phyloP scores from a whole-genome alignment of 64 coral and sea anemone species.

The Montipora sp. region DNA sequence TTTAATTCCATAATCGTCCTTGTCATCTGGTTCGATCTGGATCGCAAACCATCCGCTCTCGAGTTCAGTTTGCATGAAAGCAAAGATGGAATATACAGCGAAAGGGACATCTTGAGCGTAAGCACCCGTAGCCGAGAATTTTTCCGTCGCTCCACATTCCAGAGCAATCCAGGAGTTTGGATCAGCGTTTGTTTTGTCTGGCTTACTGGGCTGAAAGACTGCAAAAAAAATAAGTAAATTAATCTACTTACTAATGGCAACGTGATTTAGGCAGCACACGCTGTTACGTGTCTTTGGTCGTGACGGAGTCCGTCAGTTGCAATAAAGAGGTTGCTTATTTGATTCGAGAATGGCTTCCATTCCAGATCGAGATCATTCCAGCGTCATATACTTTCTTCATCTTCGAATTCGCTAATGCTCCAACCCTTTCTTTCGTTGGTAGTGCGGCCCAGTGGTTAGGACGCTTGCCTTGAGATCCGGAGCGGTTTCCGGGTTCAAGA shows the following conservation, averaged over 20 bases:
- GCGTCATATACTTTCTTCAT: too few species aligned
- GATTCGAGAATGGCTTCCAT: too few species aligned
- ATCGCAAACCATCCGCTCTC: slow-evolving; percentile 86
- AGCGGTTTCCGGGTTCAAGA: too few species aligned
- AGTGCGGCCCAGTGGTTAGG: too few species aligned
- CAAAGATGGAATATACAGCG: slow-evolving; percentile 50
- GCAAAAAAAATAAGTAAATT: background rate
- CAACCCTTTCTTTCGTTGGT: too few species aligned
- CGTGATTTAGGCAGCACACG: too few species aligned
- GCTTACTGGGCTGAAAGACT: slow-evolving; percentile 67
- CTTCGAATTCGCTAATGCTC: too few species aligned
- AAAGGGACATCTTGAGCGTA: slow-evolving; percentile 48
- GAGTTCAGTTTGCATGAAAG: slow-evolving; percentile 69
- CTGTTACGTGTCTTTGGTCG: too few species aligned
- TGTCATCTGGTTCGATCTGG: slow-evolving; percentile 64
- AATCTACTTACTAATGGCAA: background rate
- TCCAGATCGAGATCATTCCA: too few species aligned
- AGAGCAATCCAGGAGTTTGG: slow-evolving; percentile 64
- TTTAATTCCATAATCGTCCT: slow-evolving; percentile 63
- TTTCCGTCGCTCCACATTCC: slow-evolving; percentile 76
- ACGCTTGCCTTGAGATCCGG: too few species aligned
- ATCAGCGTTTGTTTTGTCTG: slow-evolving; percentile 67
- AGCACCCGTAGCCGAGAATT: slow-evolving; percentile 71
- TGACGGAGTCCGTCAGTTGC: too few species aligned
- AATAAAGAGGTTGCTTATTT: too few species aligned